These are phyloP conservation scores for Stegophylla sp. DNA, from an alignment of 2,888 invertebrate genomes.

Conservation along the genomic window DNA sequence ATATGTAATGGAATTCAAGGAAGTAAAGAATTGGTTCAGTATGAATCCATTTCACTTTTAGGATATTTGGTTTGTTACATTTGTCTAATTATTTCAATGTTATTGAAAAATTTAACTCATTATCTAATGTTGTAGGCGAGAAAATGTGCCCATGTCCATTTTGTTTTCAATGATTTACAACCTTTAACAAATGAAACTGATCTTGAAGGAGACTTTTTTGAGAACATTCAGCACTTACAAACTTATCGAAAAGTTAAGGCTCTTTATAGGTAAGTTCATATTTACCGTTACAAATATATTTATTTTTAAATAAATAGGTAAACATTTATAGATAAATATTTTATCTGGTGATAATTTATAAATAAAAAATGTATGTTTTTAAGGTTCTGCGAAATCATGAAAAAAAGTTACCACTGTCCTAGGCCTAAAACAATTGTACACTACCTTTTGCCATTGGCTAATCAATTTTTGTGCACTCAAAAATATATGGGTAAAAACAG, in stretches of 20 bases:
- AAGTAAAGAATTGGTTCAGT: slow-evolving; percentile 75
- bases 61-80: slow-evolving; percentile 71
- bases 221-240: slow-evolving; percentile 88
- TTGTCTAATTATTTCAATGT: not conserved
- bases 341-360: not conserved
- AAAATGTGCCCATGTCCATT: slow-evolving; percentile 75
- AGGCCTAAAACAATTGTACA: slow-evolving; percentile 78
- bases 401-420: slow-evolving; percentile 70
- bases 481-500: slow-evolving; percentile 79
- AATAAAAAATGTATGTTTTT: not conserved
- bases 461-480: slow-evolving; percentile 80
- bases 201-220: slow-evolving; percentile 90
- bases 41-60: slow-evolving; percentile 81
- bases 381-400: slow-evolving; percentile 72
- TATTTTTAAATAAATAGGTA: no score
- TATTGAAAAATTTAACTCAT: not conserved
- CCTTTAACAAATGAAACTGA: slow-evolving; percentile 75
- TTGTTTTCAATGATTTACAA: slow-evolving; percentile 76
- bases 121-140: slow-evolving; percentile 66
- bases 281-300: no score
- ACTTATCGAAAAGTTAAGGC: slow-evolving; percentile 85
- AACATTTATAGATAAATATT: not conserved
- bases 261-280: slow-evolving; percentile 69
- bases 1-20: slow-evolving; percentile 77
- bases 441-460: slow-evolving; percentile 84